Evolutionary conservation across 2,888 invertebrate genomes (phyloP), one percentile per base, ranked within the genome.

Genomic region (Galerucella calmariensis): DNA sequence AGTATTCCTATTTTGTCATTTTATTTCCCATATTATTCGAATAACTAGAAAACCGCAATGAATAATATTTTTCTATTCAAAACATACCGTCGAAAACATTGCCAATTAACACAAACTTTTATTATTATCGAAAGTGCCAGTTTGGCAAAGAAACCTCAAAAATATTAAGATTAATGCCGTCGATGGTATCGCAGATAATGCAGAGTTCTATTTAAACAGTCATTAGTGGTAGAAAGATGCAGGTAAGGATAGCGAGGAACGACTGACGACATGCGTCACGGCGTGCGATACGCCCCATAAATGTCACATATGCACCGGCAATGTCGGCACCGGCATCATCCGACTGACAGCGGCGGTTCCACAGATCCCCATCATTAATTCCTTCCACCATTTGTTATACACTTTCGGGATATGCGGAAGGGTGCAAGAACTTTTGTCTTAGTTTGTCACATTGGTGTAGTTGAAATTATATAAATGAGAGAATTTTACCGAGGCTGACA

Each of bases 211-310:
- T 84, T 87, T 86, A 85, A 82, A 85, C 85, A 84, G 83, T 85
- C 86, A 87, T 87, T 87, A 87, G 85, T 79, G 82, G 81, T 79
- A 79, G 67, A 75, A 62, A 83, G 82, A 83, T 86, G 80, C 85
- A 86, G 85, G 86, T 86, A 86, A 46, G 63, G 86, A 85, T 86
- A 84, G 82, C 76, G 77, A 63, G 75, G 78, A 63, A 24, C 65
- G 77, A 80, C 80, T 83, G 85, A 85, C 86, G 86, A 86, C 84
- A 85, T 85, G 87, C 86, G 86, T 86, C 86, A 85, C 84, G 86
- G 84, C 85, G 85, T 81, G 75, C 86, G 86, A 83, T 83, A 84
- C 86, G 87, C 81, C 85, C 83, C 87, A 86, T 87, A 85, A 85
- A 85, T 82, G 83, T 83, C 85, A 86, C 83, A 85, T 85, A 68